Evolutionary conservation across 2,888 invertebrate species (phyloP).

Genomic region (Lumbricus terrestris): DNA sequence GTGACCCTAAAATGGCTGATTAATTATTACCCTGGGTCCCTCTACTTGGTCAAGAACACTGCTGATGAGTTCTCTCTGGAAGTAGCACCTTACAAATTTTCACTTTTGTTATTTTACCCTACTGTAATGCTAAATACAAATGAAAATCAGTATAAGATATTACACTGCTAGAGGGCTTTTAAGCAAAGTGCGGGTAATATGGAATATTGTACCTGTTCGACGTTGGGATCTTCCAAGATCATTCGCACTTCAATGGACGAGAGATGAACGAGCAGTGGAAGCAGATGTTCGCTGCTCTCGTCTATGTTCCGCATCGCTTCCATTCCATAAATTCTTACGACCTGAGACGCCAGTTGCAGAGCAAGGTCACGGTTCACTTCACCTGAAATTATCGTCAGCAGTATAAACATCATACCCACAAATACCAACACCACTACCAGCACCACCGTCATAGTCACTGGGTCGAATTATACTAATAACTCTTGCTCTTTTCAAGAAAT

Average conservation of each 20-base stretch:
- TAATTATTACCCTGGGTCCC: no score
- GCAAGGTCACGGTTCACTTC: not conserved
- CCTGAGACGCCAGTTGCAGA: conserved; percentile 3
- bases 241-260: not conserved
- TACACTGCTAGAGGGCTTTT: not conserved
- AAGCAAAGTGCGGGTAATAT: not conserved
- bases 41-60: no score
- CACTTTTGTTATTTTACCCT: not conserved
- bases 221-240: not conserved
- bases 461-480: not conserved
- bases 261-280: not conserved
- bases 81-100: no score
- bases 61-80: no score
- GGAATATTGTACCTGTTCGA: not conserved
- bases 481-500: no score
- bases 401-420: not conserved
- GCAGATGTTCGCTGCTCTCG: not conserved
- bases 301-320: not conserved
- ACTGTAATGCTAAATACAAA: not conserved
- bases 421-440: not conserved
- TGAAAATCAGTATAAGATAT: not conserved
- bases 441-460: not conserved
- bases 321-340: not conserved
- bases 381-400: not conserved
- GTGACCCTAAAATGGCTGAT: no score